Evolutionary conservation across 2,113 vertebrate genomes (phyloP), one percentile per base, ranked within the genome.

Genomic region (Dasyornis broadbenti): DNA sequence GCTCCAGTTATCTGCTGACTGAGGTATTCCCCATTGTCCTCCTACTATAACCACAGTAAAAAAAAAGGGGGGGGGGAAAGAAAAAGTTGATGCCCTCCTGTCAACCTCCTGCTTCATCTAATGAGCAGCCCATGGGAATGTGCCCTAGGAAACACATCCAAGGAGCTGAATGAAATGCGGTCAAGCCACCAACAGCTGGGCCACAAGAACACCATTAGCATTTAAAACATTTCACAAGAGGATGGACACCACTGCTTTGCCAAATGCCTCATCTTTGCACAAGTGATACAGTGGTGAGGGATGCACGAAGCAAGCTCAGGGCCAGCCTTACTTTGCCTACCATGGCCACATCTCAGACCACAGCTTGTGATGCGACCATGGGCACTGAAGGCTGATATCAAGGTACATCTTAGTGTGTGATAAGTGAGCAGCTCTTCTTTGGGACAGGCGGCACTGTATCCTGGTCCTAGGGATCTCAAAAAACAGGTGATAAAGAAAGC

Each of bases 251-350:
- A 10, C 18, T 6, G 39, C 27, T 89, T 35, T 72, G n/a, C 40
- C 76, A 69, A 77, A 81, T 4, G 12, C 49, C 63, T 60, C 3
- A 0, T 24, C 27, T 69, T 28, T 7, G 11, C 20, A 44, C 0
- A 0, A 45, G 24, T 2, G 1, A 27, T 6, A 5, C 42, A 37
- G 47, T 3, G 0, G 40, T 10, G 9, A 87, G 15, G 9, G 33
- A 10, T 13, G 45, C 31, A 24, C 4, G 22, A 80, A 76, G 59
- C 0, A 1, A 94, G 37, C 76, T 47, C 68, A 53, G 45, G 50
- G 45, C 50, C 50, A 84, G 72, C 31, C 50, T 35, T 39, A 50
- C 54, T 86, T 68, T 72, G 31, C 45, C 72, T 59, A 52, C 47
- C 53, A 20, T 1, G 9, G 66, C 49, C 47, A 64, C 15, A 22